A percentile compares a stretch with the other conserved stretches of the same genome.
These are phyloP conservation scores for Megaceryle maxima DNA, from an alignment of 2,113 vertebrate species.

Conservation along the genomic window DNA sequence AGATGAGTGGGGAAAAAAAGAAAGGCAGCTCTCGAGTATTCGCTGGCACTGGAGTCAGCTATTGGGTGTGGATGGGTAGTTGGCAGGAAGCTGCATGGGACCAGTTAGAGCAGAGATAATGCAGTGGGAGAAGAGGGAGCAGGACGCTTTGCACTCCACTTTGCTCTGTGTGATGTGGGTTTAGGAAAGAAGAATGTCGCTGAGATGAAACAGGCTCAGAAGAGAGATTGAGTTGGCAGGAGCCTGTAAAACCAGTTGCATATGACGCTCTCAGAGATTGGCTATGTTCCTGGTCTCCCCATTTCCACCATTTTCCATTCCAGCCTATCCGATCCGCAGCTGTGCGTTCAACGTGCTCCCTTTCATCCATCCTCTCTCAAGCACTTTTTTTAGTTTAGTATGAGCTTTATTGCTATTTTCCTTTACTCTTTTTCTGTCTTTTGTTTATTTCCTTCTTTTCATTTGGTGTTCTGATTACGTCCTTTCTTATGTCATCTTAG, in stretches of 20 bases:
- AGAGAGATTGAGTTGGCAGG: background rate
- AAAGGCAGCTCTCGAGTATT: background rate
- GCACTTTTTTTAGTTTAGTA: background rate
- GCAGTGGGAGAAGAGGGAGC: background rate
- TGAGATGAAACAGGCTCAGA: background rate
- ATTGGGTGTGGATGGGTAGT: background rate
- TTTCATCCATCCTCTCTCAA: background rate
- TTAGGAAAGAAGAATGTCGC: background rate
- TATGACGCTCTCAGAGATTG: background rate
- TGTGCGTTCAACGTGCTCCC: background rate
- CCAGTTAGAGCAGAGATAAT: background rate
- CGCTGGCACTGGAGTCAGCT: fast-evolving
- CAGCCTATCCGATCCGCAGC: background rate
- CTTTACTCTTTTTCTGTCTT: background rate
- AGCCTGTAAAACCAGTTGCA: conserved; percentile 32
- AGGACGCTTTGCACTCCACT: background rate
- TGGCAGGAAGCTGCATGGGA: background rate
- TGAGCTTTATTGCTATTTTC: background rate
- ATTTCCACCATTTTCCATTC: background rate
- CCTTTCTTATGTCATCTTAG: background rate
- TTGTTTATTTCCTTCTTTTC: background rate
- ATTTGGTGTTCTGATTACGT: background rate
- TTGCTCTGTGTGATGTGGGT: conserved; percentile 12
- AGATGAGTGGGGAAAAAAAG: background rate
- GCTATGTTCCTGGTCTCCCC: background rate